Evolutionary conservation across 92 coral and sea anemone species (phyloP).

Genomic region (Plumapathes pennacea): DNA sequence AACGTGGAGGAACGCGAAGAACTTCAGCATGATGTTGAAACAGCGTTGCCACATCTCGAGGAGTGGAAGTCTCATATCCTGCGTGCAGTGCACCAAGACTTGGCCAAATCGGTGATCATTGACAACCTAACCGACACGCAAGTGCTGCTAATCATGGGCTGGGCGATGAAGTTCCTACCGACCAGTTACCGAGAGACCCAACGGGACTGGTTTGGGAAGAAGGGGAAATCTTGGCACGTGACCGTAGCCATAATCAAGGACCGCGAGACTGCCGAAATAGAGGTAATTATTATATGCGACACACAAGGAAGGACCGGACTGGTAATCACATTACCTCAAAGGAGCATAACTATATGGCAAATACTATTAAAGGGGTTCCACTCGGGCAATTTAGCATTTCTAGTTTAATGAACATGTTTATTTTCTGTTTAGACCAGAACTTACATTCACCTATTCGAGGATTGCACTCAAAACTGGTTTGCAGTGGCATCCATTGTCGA

Average conservation of each 20-base stretch:
- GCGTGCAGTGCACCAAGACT: slow-evolving; percentile 42
- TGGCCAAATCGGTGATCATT: slow-evolving; percentile 22
- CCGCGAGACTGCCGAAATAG: too few relatives aligned
- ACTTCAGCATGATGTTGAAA: slow-evolving; percentile 14
- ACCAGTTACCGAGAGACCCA: slow-evolving; percentile 24
- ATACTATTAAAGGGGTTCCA: too few relatives aligned
- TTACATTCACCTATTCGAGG: background rate
- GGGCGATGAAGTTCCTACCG: slow-evolving; percentile 34
- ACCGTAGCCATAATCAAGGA: slow-evolving; percentile 27
- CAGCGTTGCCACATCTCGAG: slow-evolving; percentile 19
- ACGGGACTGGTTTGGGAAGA: slow-evolving; percentile 47
- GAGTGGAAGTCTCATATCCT: slow-evolving; percentile 47
- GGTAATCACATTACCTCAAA: too few relatives aligned
- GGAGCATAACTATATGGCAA: too few relatives aligned
- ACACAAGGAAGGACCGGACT: too few relatives aligned
- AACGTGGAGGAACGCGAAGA: slow-evolving; percentile 3
- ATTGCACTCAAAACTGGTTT: slow-evolving; percentile 4
- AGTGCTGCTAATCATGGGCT: slow-evolving; percentile 41
- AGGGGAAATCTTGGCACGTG: slow-evolving; percentile 57
- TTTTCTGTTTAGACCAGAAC: too few relatives aligned
- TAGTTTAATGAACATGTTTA: too few relatives aligned
- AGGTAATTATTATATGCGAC: too few relatives aligned
- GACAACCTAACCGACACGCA: slow-evolving; percentile 21
- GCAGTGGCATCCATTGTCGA: slow-evolving; percentile 5
- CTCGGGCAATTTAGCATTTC: too few relatives aligned